A percentile compares a stretch with the other conserved stretches of the same genome.
phyloP scores from a whole-genome alignment of 2,797 vertebrate genomes.

The Nannoperca obscura region DNA sequence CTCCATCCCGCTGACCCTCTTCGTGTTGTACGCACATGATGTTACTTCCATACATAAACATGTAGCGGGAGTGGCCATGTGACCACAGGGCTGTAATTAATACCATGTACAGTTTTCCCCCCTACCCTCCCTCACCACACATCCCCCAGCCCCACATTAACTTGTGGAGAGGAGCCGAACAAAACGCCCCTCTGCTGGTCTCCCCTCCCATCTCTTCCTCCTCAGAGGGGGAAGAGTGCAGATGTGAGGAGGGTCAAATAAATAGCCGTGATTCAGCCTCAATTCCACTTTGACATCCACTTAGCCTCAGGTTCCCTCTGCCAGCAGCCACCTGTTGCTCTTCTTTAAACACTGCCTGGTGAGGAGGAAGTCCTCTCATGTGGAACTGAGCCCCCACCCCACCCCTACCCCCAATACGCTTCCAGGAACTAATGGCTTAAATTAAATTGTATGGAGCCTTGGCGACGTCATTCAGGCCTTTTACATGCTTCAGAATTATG shows the following conservation, averaged over 20 bases:
- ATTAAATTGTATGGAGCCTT: conserved; percentile 74
- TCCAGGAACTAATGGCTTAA: conserved; percentile 76
- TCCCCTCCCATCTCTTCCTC: conserved; percentile 64
- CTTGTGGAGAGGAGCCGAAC: conserved; percentile 58
- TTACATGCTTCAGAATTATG: conserved; percentile 61
- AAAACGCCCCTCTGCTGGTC: conserved; percentile 59
- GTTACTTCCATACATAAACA: conserved; percentile 79
- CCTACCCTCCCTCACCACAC: conserved; percentile 13
- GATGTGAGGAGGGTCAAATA: conserved; percentile 84
- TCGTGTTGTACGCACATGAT: conserved; percentile 67
- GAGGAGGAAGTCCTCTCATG: conserved; percentile 83
- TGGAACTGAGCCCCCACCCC: conserved; percentile 74
- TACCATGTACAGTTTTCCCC: conserved; percentile 75
- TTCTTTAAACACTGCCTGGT: conserved; percentile 81
- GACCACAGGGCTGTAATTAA: conserved; percentile 78
- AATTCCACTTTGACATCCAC: conserved; percentile 82
- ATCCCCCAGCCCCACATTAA: conserved; percentile 60
- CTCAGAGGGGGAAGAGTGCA: conserved; percentile 74
- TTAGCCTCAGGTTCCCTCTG: conserved; percentile 81
- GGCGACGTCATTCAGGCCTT: conserved; percentile 63
- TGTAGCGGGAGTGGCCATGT: conserved; percentile 67
- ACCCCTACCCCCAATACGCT: conserved; percentile 36
- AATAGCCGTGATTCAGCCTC: conserved; percentile 82
- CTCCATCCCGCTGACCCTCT: conserved; percentile 60
- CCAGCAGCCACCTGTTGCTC: conserved; percentile 85